These are phyloP conservation scores for Eudyptes chrysolophus DNA, from an alignment of 2,113 vertebrate species.

Conservation along the genomic window DNA sequence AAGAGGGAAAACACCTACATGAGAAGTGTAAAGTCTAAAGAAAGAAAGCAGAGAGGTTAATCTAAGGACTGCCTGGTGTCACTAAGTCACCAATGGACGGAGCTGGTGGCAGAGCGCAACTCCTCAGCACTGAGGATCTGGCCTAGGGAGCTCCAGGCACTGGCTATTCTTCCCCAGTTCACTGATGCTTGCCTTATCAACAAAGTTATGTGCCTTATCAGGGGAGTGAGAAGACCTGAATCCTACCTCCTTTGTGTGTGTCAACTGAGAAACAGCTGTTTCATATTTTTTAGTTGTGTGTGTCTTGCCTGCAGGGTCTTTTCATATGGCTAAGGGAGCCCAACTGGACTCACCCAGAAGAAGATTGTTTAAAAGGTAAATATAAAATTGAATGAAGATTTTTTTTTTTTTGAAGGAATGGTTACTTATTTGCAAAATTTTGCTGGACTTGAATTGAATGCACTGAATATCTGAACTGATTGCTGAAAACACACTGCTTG, in stretches of 20 bases:
- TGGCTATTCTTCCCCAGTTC: not conserved
- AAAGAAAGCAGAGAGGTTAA: not conserved
- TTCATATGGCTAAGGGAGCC: not conserved
- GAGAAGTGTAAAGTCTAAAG: not conserved
- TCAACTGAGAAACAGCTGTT: not conserved
- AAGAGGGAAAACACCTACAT: not conserved
- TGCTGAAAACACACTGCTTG: not conserved
- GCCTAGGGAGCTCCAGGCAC: not conserved
- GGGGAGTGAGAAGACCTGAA: not conserved
- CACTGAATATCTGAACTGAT: not conserved
- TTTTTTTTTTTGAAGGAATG: not conserved
- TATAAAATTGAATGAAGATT: not conserved
- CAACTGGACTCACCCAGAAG: not conserved
- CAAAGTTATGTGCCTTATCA: not conserved
- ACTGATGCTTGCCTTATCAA: not conserved
- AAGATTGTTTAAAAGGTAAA: not conserved
- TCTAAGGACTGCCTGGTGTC: not conserved
- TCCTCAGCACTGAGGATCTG: not conserved
- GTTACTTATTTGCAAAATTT: not conserved
- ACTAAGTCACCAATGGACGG: not conserved
- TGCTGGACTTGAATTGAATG: not conserved
- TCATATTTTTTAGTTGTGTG: not conserved
- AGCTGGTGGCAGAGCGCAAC: not conserved
- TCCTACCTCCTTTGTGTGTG: not conserved
- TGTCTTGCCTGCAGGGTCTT: not conserved